A percentile compares a stretch with the other conserved stretches of the same genome.
Conservation (phyloP, 2,797 vertebrate genomes). For the Streptopelia turtur region DNA sequence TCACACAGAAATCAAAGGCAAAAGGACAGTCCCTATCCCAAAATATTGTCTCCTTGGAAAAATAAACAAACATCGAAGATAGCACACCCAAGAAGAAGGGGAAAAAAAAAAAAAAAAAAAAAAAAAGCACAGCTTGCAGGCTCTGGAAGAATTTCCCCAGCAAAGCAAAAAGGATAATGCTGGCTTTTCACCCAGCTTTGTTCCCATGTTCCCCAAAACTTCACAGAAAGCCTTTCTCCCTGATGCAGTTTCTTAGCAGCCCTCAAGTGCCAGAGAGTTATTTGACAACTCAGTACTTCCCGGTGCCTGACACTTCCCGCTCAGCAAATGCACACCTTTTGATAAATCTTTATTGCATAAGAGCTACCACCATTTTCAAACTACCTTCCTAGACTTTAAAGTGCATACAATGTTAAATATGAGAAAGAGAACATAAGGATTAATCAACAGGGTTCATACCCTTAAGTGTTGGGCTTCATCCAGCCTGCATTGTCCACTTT, state of each 20-base stretch:
- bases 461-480: conserved; percentile 62
- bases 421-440: conserved; percentile 15
- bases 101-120: too few species aligned
- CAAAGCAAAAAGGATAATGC: neutral
- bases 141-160: neutral
- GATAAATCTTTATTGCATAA: neutral
- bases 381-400: neutral
- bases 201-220: neutral
- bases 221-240: neutral
- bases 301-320: neutral
- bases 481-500: conserved; percentile 46
- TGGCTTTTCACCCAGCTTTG: neutral
- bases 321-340: neutral
- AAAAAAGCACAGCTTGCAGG: neutral
- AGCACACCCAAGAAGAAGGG: neutral
- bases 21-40: neutral
- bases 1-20: neutral
- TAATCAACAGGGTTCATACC: conserved; percentile 54
- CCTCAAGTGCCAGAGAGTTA: neutral
- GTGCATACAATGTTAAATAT: neutral
- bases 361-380: neutral
- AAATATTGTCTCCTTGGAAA: neutral
- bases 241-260: neutral
- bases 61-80: neutral
- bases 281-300: neutral